Evolutionary conservation across 2,888 invertebrate genomes (phyloP).

Genomic region (Cheilosia scutellata): DNA sequence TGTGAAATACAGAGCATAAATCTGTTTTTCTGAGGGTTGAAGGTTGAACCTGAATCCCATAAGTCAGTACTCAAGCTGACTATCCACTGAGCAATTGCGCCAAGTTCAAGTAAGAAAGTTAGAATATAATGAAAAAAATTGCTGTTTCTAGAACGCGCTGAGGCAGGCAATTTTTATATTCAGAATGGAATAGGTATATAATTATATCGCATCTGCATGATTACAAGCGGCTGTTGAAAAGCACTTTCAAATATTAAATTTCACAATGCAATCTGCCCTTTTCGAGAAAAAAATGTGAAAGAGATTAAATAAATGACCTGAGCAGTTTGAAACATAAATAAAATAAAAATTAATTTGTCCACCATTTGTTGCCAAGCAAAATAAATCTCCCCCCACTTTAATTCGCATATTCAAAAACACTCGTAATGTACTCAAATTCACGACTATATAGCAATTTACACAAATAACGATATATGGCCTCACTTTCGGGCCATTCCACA

Average conservation of each 20-base stretch:
- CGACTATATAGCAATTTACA: conserved; percentile 26
- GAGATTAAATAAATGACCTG: conserved; percentile 25
- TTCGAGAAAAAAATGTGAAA: neutral
- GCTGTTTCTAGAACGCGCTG: no score
- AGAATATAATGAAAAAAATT: no score
- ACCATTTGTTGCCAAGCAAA: neutral
- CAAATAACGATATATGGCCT: conserved; percentile 42
- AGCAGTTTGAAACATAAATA: conserved; percentile 2
- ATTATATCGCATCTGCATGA: neutral
- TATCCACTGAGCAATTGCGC: no score
- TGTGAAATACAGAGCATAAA: no score
- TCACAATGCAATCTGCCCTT: neutral
- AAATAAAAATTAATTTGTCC: conserved; percentile 9
- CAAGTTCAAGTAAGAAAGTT: no score
- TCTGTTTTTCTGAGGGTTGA: no score
- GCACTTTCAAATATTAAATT: conserved; percentile 12
- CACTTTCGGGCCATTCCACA: conserved; percentile 16
- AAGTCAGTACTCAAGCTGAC: no score
- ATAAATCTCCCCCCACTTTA: neutral
- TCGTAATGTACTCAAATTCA: conserved; percentile 29
- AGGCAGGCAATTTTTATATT: no score
- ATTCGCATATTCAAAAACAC: conserved; percentile 2
- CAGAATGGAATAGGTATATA: no score
- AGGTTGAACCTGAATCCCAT: no score
- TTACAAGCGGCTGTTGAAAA: neutral